Percentiles rank a stretch among this genome's conserved stretches.
Conservation (phyloP, 2,113 vertebrate genomes). For the Vireo altiloquus region DNA sequence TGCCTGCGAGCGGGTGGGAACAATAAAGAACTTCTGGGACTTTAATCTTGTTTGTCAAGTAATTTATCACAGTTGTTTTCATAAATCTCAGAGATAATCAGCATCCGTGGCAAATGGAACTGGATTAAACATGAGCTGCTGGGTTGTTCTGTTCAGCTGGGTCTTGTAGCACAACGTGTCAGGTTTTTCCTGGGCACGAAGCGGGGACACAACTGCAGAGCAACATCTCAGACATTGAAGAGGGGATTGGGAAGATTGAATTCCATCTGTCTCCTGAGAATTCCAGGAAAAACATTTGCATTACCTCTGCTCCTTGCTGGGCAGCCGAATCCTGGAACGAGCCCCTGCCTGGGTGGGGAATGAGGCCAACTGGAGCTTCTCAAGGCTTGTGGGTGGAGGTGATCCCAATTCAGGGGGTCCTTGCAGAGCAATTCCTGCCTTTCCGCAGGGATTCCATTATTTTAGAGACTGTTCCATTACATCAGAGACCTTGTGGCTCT, state of each 20-base stretch:
- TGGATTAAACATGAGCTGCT: neutral
- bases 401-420: neutral
- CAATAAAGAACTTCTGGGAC: conserved; percentile 1
- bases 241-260: accelerated
- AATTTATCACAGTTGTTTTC: conserved; percentile 58
- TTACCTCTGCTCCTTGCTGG: neutral
- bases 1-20: neutral
- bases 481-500: neutral
- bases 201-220: accelerated
- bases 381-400: neutral
- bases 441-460: neutral
- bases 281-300: accelerated
- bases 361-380: neutral
- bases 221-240: accelerated
- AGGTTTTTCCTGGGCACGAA: neutral
- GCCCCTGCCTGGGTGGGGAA: neutral
- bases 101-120: neutral
- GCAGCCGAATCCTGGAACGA: neutral
- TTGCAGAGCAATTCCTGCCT: neutral
- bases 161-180: neutral
- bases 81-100: conserved; percentile 50
- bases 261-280: neutral
- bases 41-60: conserved; percentile 67
- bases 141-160: neutral
- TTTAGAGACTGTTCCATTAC: neutral